Evolutionary conservation across 30 jellyfish, hydroid and myxozoan genomes (phyloP), one percentile per base, ranked within the genome.

Genomic region (Sanderia malayensis): DNA sequence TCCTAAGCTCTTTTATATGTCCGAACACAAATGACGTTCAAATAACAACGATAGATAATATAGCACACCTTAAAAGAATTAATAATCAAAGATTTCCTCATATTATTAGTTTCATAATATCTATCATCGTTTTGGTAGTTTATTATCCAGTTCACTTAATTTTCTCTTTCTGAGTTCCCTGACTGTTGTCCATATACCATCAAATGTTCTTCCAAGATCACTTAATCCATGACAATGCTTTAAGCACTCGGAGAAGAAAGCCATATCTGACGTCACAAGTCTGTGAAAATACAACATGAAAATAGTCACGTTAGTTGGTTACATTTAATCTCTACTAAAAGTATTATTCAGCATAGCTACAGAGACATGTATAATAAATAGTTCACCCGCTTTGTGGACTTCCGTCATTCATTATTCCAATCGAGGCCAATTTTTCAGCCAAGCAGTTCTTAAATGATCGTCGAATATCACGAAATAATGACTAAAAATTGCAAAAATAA

Each of bases 351-450:
- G n/a, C n/a, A n/a, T n/a, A n/a, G n/a, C n/a, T n/a, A n/a, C n/a
- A n/a, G n/a, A n/a, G n/a, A n/a, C n/a, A n/a, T n/a, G n/a, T n/a
- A n/a, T n/a, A n/a, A n/a, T n/a, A n/a, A n/a, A n/a, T n/a, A 49
- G 6, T 49, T 59, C 63, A 91, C 98, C 98, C 98, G 46, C 92
- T 93, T 71, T 91, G 98, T 10, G 98, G 98, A 26, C 98, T 93
- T 7, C 98, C 98, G 79, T 91, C 98, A 37, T 85, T 83, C 3
- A 70, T 47, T 2, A 91, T 95, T 24, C 81, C 80, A 19, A 91
- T 59, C n/a, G 87, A 63, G 1, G 92, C 94, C 17, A 91, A 69
- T 44, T 80, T 83, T 46, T 84, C 95, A 31, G 98, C 98, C 47
- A 76, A 59, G 37, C 93, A 76, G 58, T 47, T 62, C 31, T 77